Evolutionary conservation across 2,888 invertebrate genomes (phyloP).

Genomic region (Melipona beecheii): DNA sequence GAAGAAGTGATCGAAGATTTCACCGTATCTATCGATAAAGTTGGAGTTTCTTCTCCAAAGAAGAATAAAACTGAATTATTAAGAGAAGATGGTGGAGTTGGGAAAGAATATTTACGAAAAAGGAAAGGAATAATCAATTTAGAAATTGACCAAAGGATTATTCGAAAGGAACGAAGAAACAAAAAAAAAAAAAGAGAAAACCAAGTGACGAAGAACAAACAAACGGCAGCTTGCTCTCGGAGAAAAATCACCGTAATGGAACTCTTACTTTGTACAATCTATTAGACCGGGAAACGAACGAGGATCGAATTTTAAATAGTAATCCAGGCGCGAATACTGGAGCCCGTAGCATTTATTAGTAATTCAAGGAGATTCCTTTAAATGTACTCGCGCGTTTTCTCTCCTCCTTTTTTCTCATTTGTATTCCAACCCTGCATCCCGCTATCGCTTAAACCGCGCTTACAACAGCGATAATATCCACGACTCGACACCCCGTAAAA

Average conservation of each 20-base stretch:
- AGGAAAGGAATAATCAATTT: background rate
- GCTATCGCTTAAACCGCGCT: background rate
- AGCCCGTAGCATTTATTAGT: constrained; percentile 11
- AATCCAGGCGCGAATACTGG: background rate
- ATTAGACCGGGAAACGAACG: constrained; percentile 1
- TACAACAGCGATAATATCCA: background rate
- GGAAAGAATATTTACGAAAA: no score
- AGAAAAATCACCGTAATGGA: constrained; percentile 7
- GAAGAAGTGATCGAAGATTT: background rate
- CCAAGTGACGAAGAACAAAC: background rate
- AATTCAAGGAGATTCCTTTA: constrained; percentile 16
- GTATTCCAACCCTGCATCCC: background rate
- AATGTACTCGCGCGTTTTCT: background rate
- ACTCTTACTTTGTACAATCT: constrained; percentile 9
- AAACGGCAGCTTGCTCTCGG: background rate
- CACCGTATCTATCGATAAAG: constrained; percentile 22
- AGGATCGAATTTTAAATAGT: constrained; percentile 19
- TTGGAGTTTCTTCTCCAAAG: constrained; percentile 11
- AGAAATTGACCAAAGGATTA: background rate
- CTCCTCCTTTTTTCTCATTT: background rate
- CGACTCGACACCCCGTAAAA: background rate
- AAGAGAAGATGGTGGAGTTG: no score
- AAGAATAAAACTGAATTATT: background rate
- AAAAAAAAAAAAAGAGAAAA: no score
- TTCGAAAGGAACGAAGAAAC: no score